Evolutionary conservation across 1,140 invertebrate species (phyloP).

Genomic region (Cryptotermes secundus): DNA sequence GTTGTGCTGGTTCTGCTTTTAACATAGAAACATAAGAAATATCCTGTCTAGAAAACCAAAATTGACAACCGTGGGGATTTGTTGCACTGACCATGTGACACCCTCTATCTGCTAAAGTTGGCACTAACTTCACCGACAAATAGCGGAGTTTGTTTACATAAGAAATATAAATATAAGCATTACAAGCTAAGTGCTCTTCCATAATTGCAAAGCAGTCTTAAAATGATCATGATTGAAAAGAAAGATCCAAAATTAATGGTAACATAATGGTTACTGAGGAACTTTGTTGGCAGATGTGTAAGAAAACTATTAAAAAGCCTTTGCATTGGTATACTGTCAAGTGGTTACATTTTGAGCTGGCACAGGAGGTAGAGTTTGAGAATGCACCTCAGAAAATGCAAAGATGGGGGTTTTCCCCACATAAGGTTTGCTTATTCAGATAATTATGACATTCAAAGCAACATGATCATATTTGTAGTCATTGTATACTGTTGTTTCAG

Average conservation of each 20-base stretch:
- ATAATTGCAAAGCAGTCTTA: neutral
- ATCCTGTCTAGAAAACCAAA: too few relatives aligned
- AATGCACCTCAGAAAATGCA: neutral
- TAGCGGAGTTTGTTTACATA: too few relatives aligned
- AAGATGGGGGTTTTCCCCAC: neutral
- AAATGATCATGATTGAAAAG: neutral
- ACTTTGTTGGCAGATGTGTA: neutral
- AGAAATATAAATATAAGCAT: neutral
- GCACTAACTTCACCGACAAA: too few relatives aligned
- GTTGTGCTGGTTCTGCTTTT: too few relatives aligned
- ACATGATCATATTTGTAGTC: neutral
- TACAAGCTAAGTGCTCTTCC: slow-evolving; percentile 12
- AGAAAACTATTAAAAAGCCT: neutral
- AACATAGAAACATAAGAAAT: too few relatives aligned
- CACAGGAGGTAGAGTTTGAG: neutral
- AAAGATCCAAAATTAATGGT: neutral
- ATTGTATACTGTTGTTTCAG: neutral
- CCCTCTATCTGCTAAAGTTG: too few relatives aligned
- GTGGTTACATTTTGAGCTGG: neutral
- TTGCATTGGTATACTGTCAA: neutral
- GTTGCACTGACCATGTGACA: too few relatives aligned
- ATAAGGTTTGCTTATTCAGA: neutral
- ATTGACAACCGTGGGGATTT: too few relatives aligned
- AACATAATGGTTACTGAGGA: neutral
- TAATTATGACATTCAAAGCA: neutral